A percentile compares a stretch with the other conserved stretches of the same genome.
These are phyloP conservation scores for Mus pahari DNA, from an alignment of 2,113 vertebrate species.

Conservation along the genomic window DNA sequence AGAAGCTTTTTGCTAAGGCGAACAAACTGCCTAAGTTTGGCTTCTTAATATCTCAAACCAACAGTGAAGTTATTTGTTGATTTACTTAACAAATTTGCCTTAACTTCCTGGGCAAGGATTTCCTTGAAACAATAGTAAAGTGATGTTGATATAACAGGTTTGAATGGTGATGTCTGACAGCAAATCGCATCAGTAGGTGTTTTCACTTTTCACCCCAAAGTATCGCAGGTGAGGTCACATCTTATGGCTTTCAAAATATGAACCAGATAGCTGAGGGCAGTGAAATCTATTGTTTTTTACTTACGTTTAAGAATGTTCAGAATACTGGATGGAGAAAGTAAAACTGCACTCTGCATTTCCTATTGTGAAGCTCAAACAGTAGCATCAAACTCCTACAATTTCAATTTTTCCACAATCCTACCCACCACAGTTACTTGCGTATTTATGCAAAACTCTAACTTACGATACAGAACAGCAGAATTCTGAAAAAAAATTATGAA, in stretches of 20 bases:
- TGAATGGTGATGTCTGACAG: background rate
- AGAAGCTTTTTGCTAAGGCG: background rate
- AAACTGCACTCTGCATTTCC: background rate
- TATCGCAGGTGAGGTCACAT: background rate
- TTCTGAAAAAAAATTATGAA: background rate
- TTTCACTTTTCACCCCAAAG: slow-evolving; percentile 3
- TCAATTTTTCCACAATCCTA: background rate
- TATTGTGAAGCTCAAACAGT: background rate
- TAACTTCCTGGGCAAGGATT: background rate
- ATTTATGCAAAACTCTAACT: slow-evolving; percentile 31
- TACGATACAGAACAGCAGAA: slow-evolving; percentile 23
- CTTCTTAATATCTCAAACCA: background rate
- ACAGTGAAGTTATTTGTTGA: background rate
- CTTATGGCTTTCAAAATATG: background rate
- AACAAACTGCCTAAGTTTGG: background rate
- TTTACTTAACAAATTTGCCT: too few species aligned
- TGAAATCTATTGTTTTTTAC: background rate
- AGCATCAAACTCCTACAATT: background rate
- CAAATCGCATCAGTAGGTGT: background rate
- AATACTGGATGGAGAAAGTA: background rate
- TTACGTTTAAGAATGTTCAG: background rate
- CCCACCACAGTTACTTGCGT: background rate
- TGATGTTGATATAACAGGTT: background rate
- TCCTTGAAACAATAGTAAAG: slow-evolving; percentile 20
- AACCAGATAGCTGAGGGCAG: background rate